Percentiles rank a stretch among this genome's conserved stretches.
These are phyloP conservation scores for Allygus modestus DNA, from an alignment of 2,888 invertebrate species.

Conservation along the genomic window DNA sequence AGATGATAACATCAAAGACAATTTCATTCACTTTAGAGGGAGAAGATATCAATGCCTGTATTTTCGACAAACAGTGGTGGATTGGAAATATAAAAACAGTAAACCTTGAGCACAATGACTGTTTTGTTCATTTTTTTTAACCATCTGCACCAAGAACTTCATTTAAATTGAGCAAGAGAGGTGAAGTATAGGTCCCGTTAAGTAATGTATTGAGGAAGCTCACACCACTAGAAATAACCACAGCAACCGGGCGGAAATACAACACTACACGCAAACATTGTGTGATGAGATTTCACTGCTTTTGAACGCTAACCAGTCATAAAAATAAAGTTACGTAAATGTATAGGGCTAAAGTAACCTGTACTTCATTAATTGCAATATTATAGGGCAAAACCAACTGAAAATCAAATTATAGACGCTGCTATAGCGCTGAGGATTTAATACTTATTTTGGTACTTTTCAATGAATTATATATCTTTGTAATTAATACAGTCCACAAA, in stretches of 20 bases:
- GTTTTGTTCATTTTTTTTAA: slow-evolving; percentile 45
- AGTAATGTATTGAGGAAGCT: slow-evolving; percentile 45
- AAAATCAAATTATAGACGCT: not conserved
- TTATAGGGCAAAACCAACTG: not conserved
- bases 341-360: not conserved
- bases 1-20: slow-evolving; percentile 26
- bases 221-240: slow-evolving; percentile 37
- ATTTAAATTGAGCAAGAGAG: slow-evolving; percentile 41
- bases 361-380: not conserved
- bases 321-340: slow-evolving; percentile 7
- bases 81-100: slow-evolving; percentile 34
- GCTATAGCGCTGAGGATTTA: not conserved
- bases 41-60: slow-evolving; percentile 27
- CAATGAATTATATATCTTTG: slow-evolving; percentile 24
- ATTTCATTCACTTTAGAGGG: slow-evolving; percentile 15
- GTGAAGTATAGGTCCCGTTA: slow-evolving; percentile 40
- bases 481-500: slow-evolving; percentile 28
- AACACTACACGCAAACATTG: slow-evolving; percentile 33
- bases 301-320: not conserved
- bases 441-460: slow-evolving; percentile 35
- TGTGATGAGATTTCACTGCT: slow-evolving; percentile 39
- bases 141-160: slow-evolving; percentile 41
- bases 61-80: slow-evolving; percentile 28
- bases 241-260: slow-evolving; percentile 35
- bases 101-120: slow-evolving; percentile 12